Evolutionary conservation across 2,797 vertebrate species (phyloP).

Genomic region (Sparidentex hasta): DNA sequence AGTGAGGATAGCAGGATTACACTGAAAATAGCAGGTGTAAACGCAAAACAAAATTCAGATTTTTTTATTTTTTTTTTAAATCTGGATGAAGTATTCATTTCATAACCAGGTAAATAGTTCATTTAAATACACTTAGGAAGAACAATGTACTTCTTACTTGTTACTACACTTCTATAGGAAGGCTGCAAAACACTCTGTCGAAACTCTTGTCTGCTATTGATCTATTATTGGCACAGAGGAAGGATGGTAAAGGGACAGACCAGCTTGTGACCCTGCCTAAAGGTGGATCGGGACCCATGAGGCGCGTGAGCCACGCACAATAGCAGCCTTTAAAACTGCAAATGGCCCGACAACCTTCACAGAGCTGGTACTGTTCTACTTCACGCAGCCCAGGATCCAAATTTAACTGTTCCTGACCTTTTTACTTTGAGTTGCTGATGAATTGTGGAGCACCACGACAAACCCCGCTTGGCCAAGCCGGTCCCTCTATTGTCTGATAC

Average conservation of each 20-base stretch:
- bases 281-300: constrained; percentile 39
- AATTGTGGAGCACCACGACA: constrained; percentile 50
- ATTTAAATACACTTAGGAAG: too few relatives aligned
- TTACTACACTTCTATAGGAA: background rate
- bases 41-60: too few relatives aligned
- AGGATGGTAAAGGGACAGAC: constrained; percentile 54
- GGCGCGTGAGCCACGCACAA: constrained; percentile 54
- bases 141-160: too few relatives aligned
- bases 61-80: too few relatives aligned
- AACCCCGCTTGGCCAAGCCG: constrained; percentile 26
- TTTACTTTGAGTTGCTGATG: constrained; percentile 56
- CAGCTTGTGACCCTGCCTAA: constrained; percentile 35
- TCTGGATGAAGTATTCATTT: too few relatives aligned
- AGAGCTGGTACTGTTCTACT: constrained; percentile 17
- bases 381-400: constrained; percentile 51
- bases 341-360: constrained; percentile 10
- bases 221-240: constrained; percentile 66
- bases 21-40: too few relatives aligned
- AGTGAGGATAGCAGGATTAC: too few relatives aligned
- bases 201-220: constrained; percentile 15
- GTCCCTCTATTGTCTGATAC: constrained; percentile 68
- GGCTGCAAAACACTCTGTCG: background rate
- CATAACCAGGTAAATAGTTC: too few relatives aligned
- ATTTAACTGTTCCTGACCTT: constrained; percentile 71
- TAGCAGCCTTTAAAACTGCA: constrained; percentile 35